Evolutionary conservation across 1,140 invertebrate genomes (phyloP), one percentile per base, ranked within the genome.

Genomic region (Leptopilina boulardi): DNA sequence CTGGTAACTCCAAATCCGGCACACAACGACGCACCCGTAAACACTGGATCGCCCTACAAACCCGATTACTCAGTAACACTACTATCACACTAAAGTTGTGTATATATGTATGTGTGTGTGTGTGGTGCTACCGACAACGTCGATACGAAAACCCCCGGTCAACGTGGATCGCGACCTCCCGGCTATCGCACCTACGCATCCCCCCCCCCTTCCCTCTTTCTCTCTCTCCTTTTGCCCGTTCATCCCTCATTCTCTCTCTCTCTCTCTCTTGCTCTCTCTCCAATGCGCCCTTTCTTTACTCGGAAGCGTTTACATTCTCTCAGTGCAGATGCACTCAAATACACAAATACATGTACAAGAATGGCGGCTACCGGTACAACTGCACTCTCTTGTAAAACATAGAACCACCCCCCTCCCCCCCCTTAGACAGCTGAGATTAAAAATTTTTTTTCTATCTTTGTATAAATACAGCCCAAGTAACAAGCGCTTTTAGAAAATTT

Each of bases 31-130:
- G 71, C 76, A 80, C 80, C 80, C 59, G 59, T 66, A 66, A 66
- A 66, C 59, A 66, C 59, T 75, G 71, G 82, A 66, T 66, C 81
- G 82, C 80, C 80, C 82, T 83, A 82, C 78, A 82, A 83, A 82
- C 80, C 80, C 78, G 78, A 74, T 80, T 79, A 54, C 76, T 66
- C 59, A 26, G 59, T 66, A 66, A 66, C 23, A 66, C 59, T 13
- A 66, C 59, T 66, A 66, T 9, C 5, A 38, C 54, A 56, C 54
- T 66, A 38, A 38, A 38, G 5, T 38, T 38, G 9, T 38, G 9
- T 38, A 38, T 38, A 6, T 38, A 6, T 38, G 8, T 38, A 6
- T 38, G 9, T 38, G 34, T 38, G 34, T 38, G 5, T 38, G 34
- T 38, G 30, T 34, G 34, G 34, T 38, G 23, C 59, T 26, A 15